A percentile compares a stretch with the other conserved stretches of the same genome.
Evolutionary conservation across 2,113 vertebrate genomes (phyloP).

Genomic region (Nibea coibor): DNA sequence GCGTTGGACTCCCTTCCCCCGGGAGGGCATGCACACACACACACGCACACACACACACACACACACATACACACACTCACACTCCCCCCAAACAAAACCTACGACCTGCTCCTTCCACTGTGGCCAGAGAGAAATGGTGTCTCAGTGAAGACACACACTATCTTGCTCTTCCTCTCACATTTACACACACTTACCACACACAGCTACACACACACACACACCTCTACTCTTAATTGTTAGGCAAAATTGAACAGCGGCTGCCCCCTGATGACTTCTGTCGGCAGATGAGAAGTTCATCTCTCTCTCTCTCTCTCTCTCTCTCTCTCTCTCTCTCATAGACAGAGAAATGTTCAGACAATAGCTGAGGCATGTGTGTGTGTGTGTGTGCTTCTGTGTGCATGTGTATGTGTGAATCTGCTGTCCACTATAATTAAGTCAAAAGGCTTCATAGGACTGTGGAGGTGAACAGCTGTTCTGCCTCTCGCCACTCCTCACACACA

Average conservation of each 20-base stretch:
- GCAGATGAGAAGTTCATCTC: slow-evolving; percentile 84
- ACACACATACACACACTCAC: background rate
- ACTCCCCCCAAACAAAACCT: slow-evolving; percentile 92
- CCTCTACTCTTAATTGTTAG: slow-evolving; percentile 91
- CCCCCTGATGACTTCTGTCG: slow-evolving; percentile 80
- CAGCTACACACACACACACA: slow-evolving; percentile 13
- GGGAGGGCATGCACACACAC: slow-evolving; percentile 87
- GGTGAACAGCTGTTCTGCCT: slow-evolving; percentile 79
- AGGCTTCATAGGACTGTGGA: slow-evolving; percentile 71
- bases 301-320: slow-evolving; percentile 15
- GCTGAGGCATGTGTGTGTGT: slow-evolving; percentile 31
- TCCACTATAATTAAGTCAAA: slow-evolving; percentile 83
- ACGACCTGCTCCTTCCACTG: slow-evolving; percentile 88
- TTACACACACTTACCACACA: slow-evolving; percentile 13
- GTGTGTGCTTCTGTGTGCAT: slow-evolving; percentile 13
- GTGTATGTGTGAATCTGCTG: slow-evolving; percentile 33
- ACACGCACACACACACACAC: slow-evolving; percentile 15
- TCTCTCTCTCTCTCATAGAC: slow-evolving; percentile 24
- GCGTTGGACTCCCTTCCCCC: slow-evolving; percentile 95
- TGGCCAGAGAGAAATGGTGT: slow-evolving; percentile 89
- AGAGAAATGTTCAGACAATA: slow-evolving; percentile 52
- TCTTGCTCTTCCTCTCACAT: background rate
- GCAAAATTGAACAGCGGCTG: slow-evolving; percentile 89
- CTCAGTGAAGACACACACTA: slow-evolving; percentile 82
- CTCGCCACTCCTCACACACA: slow-evolving; percentile 54